Conservation (phyloP, 2,888 invertebrate species). For the Eupithecia inturbata region DNA sequence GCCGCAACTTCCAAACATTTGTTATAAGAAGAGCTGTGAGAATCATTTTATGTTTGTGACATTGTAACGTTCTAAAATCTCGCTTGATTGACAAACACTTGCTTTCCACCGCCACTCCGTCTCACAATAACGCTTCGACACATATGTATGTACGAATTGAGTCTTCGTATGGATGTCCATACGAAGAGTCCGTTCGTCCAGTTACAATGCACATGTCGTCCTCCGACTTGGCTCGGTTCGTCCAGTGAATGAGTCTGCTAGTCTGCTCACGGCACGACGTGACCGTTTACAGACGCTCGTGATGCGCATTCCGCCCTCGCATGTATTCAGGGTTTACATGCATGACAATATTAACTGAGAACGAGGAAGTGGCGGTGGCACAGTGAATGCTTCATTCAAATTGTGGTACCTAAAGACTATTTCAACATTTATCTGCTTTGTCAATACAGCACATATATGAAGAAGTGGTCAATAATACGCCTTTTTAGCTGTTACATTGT, state of each 20-base stretch:
- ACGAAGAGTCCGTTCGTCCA: neutral
- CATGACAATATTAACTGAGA: neutral
- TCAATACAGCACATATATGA: neutral
- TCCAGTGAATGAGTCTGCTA: neutral
- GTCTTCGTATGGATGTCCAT: neutral
- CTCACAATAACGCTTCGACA: neutral
- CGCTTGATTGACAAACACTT: neutral
- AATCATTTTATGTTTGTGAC: neutral
- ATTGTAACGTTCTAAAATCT: neutral
- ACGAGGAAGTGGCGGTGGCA: neutral
- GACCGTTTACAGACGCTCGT: conserved; percentile 52
- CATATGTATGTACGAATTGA: too few species aligned
- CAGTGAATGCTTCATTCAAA: neutral
- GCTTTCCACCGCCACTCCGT: neutral
- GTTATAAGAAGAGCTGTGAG: too few species aligned
- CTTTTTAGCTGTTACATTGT: neutral
- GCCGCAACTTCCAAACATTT: too few species aligned
- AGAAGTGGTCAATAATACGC: neutral
- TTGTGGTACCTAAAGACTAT: neutral
- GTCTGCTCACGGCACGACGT: conserved; percentile 44
- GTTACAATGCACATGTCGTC: neutral
- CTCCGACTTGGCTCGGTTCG: neutral
- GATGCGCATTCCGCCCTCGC: conserved; percentile 28
- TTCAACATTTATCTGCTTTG: too few species aligned
- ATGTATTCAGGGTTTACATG: neutral